A percentile compares a stretch with the other conserved stretches of the same genome.
Evolutionary conservation across 1,140 invertebrate genomes (phyloP).

Genomic region (Bombus polaris): DNA sequence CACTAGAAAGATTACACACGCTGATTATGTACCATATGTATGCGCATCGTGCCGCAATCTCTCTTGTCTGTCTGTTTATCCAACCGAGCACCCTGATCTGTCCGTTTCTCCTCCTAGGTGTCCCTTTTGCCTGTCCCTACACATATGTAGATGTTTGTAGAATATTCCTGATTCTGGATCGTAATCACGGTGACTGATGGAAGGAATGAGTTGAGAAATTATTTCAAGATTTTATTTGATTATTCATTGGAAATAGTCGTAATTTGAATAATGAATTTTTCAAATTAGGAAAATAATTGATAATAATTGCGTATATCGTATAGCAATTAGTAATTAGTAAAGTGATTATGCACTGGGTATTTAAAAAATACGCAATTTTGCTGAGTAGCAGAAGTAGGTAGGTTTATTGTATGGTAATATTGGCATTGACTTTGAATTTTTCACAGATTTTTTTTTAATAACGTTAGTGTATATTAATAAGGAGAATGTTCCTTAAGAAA

Average conservation of each 20-base stretch:
- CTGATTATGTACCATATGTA: conserved; percentile 30
- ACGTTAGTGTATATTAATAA: no score
- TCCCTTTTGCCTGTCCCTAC: conserved; percentile 26
- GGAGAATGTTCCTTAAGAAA: no score
- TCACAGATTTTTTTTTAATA: no score
- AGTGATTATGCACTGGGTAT: not conserved
- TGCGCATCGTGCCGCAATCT: conserved; percentile 57
- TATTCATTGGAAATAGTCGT: not conserved
- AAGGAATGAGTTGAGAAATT: not conserved
- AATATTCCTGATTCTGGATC: not conserved
- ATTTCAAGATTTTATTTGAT: not conserved
- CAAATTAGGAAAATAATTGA: not conserved
- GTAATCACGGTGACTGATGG: not conserved
- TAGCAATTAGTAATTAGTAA: not conserved
- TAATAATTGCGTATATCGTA: not conserved
- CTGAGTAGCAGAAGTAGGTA: no score
- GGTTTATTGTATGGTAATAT: no score
- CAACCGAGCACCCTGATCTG: conserved; percentile 38
- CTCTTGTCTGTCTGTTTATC: conserved; percentile 57
- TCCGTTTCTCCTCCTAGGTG: conserved; percentile 41
- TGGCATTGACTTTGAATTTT: no score
- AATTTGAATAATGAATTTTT: not conserved
- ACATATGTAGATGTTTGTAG: not conserved
- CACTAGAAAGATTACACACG: not conserved
- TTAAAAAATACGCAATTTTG: not conserved